Evolutionary conservation across 2,113 vertebrate species (phyloP), one percentile per base, ranked within the genome.

Genomic region (Cathartes aura): DNA sequence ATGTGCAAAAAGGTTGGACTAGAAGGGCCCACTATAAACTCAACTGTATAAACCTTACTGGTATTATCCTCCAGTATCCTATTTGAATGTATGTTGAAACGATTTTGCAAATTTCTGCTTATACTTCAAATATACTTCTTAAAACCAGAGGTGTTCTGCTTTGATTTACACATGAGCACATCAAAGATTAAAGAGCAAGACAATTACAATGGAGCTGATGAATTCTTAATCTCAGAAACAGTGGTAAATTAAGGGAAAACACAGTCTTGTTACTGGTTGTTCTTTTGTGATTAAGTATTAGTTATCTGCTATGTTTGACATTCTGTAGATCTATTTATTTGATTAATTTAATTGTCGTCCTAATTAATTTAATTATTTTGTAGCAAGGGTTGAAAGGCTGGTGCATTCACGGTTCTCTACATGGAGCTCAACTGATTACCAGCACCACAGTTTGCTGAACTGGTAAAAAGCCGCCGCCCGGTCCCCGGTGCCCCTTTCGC

Each of bases 281-380:
- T 80, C 90, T 91, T 94, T 75, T 73, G 87, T 89, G 82, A 91
- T 96, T 96, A 97, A 66, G 63, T 89, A 89, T 91, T 90, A 96
- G 93, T 67, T 95, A 79, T 81, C 89, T 78, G 40, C 82, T 76
- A 38, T 76, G 84, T 82, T 87, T 94, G 87, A 96, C 94, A 91
- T 71, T 67, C 45, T 21, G 9, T 45, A 79, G 80, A 72, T 82
- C 71, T 95, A 74, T 92, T 96, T 95, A 96, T 94, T 97, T 97
- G 94, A 97, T 97, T 97, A 97, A 97, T 91, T 94, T 95, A 93
- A 96, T 96, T 93, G 87, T 76, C 32, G 0, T 34, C 84, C 71
- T 96, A 97, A 97, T 97, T 97, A 92, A 97, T 95, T 91, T 80
- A 94, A 97, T 97, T 97, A 97, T 80, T 96, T 94, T 43, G 87